Conservation (phyloP, 2,113 vertebrate genomes). For the Neopipo cinnamomea region DNA sequence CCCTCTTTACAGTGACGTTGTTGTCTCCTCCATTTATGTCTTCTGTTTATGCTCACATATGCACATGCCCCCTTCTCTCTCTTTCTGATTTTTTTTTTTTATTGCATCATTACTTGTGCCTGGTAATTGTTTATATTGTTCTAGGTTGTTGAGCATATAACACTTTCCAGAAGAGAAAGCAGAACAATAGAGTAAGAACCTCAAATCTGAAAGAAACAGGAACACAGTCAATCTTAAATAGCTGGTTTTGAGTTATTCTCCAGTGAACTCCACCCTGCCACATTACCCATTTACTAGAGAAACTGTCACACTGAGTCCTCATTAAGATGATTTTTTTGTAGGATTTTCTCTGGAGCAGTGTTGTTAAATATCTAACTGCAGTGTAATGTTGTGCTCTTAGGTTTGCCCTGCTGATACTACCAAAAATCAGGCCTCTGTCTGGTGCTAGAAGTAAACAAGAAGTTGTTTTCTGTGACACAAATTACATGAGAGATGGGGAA, state of each 20-base stretch:
- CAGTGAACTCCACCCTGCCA: not conserved
- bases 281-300: not conserved
- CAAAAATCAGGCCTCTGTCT: not conserved
- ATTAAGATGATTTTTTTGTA: not conserved
- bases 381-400: not conserved
- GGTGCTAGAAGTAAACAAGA: not conserved
- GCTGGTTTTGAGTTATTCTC: not conserved
- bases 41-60: not conserved
- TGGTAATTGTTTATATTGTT: not conserved
- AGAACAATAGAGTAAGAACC: not conserved
- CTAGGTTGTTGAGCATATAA: not conserved
- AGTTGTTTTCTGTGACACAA: not conserved
- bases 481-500: not conserved
- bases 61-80: accelerated
- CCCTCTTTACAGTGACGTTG: not conserved
- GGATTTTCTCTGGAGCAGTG: not conserved
- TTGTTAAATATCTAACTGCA: not conserved
- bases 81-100: not conserved
- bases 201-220: not conserved
- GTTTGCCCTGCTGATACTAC: not conserved
- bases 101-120: not conserved
- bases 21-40: not conserved
- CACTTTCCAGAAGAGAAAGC: not conserved
- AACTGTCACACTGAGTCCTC: not conserved
- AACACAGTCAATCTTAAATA: not conserved